These are phyloP conservation scores for Piaya cayana DNA, from an alignment of 2,113 vertebrate genomes.

Conservation along the genomic window DNA sequence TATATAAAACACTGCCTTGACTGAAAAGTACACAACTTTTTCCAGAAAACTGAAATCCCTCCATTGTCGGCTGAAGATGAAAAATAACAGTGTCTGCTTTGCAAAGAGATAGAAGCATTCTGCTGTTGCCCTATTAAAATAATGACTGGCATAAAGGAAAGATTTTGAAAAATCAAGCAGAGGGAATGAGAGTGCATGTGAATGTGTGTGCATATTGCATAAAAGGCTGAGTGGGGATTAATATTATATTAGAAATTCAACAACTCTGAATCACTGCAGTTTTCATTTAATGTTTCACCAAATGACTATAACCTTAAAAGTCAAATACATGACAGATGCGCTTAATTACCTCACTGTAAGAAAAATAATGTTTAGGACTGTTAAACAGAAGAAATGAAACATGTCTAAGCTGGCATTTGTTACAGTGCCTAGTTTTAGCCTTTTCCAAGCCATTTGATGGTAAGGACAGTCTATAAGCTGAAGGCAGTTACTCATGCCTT, in stretches of 20 bases:
- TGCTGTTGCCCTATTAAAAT: not conserved
- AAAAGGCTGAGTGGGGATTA: slow-evolving; percentile 5
- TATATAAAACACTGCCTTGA: not conserved
- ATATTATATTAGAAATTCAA: slow-evolving; percentile 22
- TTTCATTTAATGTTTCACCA: slow-evolving; percentile 53
- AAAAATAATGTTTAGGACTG: slow-evolving; percentile 36
- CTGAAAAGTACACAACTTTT: not conserved
- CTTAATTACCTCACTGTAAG: slow-evolving; percentile 39
- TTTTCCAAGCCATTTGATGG: slow-evolving; percentile 2
- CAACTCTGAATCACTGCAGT: slow-evolving; percentile 50
- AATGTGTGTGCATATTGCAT: not conserved
- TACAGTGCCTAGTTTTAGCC: slow-evolving; percentile 24
- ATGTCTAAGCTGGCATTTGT: slow-evolving; percentile 51
- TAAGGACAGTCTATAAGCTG: not conserved
- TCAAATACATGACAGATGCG: slow-evolving; percentile 59
- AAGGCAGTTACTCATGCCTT: not conserved
- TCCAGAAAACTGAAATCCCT: not conserved
- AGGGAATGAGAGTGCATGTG: not conserved
- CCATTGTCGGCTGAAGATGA: not conserved
- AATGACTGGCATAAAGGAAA: not conserved
- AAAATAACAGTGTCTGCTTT: not conserved
- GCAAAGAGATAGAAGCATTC: not conserved
- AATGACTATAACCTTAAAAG: slow-evolving; percentile 55
- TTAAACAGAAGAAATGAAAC: slow-evolving; percentile 40
- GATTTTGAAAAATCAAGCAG: not conserved